phyloP scores from a whole-genome alignment of 92 coral and sea anemone species.

The Isaurus tuberculatus region DNA sequence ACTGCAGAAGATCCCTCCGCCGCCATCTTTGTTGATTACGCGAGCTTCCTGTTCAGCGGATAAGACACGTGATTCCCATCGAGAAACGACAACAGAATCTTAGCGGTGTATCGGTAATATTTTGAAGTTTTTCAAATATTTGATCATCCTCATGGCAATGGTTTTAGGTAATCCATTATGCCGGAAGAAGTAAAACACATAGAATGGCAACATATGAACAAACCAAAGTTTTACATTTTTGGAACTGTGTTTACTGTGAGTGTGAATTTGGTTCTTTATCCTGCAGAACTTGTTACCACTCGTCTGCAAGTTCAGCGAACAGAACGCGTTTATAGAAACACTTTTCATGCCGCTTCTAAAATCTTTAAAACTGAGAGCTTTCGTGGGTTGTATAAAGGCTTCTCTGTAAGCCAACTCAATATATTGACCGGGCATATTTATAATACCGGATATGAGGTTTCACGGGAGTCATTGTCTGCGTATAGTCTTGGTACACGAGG shows the following conservation, averaged over 20 bases:
- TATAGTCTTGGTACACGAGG: slow-evolving; percentile 84
- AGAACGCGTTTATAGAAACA: slow-evolving; percentile 74
- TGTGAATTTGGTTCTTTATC: slow-evolving; percentile 71
- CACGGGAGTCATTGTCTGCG: slow-evolving; percentile 74
- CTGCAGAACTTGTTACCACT: slow-evolving; percentile 87
- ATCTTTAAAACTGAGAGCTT: slow-evolving; percentile 81
- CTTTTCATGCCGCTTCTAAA: slow-evolving; percentile 82
- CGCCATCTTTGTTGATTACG: slow-evolving; percentile 18
- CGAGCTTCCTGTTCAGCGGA: slow-evolving; percentile 34
- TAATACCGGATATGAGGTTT: slow-evolving; percentile 84
- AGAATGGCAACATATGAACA: slow-evolving; percentile 94
- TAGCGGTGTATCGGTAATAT: no score
- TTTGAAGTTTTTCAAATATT: background rate
- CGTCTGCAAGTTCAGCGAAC: slow-evolving; percentile 91
- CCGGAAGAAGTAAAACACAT: slow-evolving; percentile 86
- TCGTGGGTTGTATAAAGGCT: slow-evolving; percentile 87
- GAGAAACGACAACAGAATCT: background rate
- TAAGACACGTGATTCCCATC: background rate
- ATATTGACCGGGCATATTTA: slow-evolving; percentile 85
- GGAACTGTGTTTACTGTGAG: slow-evolving; percentile 74
- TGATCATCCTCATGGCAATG: no score
- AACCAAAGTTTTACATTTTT: slow-evolving; percentile 70
- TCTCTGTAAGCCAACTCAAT: slow-evolving; percentile 72
- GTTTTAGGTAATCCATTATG: no score
- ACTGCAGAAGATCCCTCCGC: background rate